phyloP scores from a whole-genome alignment of 2,888 invertebrate species.

The Melipona bicolor region DNA sequence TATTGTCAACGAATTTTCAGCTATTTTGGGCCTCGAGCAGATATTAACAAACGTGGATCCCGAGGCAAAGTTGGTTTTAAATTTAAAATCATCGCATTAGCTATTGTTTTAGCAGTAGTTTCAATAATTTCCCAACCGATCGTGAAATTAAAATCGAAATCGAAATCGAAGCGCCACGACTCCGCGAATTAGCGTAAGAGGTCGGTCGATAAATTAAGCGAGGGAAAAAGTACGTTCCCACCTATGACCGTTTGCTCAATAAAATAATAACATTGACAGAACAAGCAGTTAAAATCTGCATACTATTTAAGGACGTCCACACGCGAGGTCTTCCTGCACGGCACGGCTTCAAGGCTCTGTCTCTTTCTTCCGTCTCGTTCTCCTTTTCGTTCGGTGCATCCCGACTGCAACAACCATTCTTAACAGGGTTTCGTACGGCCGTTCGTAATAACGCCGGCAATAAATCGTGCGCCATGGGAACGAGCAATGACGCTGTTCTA shows the following conservation, averaged over 20 bases:
- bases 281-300: conserved; percentile 58
- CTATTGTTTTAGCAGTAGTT: neutral
- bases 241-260: conserved; percentile 45
- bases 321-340: conserved; percentile 40
- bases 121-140: neutral
- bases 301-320: conserved; percentile 52
- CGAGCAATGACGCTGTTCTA: conserved; percentile 71
- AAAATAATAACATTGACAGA: conserved; percentile 60
- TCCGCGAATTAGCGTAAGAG: neutral
- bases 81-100: conserved; percentile 15
- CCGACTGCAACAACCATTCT: conserved; percentile 55
- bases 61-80: conserved; percentile 9
- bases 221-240: conserved; percentile 29
- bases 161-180: neutral
- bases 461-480: conserved; percentile 69
- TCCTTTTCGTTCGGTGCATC: conserved; percentile 36
- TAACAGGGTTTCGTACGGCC: conserved; percentile 52
- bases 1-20: conserved; percentile 24
- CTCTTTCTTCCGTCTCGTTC: neutral
- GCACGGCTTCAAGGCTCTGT: conserved; percentile 14
- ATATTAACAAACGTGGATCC: conserved; percentile 28
- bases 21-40: neutral
- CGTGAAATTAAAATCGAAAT: neutral
- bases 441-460: conserved; percentile 65
- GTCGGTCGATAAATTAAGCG: conserved; percentile 35